Evolutionary conservation across 2,113 vertebrate genomes (phyloP).

Genomic region (Ceratotherium simum): DNA sequence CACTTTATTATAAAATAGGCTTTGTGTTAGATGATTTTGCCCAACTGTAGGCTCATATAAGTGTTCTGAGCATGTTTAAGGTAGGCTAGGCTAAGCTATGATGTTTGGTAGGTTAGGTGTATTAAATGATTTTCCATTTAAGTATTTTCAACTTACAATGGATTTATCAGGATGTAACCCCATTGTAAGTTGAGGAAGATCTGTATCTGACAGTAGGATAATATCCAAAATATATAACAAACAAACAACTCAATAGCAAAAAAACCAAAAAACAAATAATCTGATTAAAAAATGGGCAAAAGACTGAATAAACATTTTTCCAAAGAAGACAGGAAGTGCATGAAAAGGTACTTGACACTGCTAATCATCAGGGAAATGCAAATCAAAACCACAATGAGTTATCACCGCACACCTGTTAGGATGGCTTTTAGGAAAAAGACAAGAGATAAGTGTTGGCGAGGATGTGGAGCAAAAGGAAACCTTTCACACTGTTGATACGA

Average conservation of each 20-base stretch:
- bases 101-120: too few relatives aligned
- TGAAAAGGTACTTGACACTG: background rate
- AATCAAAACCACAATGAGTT: background rate
- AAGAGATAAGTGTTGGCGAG: background rate
- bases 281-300: background rate
- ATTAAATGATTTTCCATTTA: too few relatives aligned
- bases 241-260: background rate
- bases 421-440: background rate
- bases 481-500: background rate
- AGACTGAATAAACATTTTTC: background rate
- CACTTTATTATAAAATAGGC: too few relatives aligned
- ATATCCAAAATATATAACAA: background rate
- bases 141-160: too few relatives aligned
- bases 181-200: too few relatives aligned
- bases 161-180: too few relatives aligned
- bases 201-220: background rate
- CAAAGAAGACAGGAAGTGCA: background rate
- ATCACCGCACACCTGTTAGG: background rate
- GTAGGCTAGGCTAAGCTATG: too few relatives aligned
- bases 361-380: background rate
- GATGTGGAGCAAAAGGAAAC: background rate
- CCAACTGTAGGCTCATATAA: too few relatives aligned
- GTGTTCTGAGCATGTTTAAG: too few relatives aligned
- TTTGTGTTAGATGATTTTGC: too few relatives aligned
- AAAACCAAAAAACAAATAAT: background rate